Conservation (phyloP, 2,797 vertebrate genomes). For the Furcifer pardalis region DNA sequence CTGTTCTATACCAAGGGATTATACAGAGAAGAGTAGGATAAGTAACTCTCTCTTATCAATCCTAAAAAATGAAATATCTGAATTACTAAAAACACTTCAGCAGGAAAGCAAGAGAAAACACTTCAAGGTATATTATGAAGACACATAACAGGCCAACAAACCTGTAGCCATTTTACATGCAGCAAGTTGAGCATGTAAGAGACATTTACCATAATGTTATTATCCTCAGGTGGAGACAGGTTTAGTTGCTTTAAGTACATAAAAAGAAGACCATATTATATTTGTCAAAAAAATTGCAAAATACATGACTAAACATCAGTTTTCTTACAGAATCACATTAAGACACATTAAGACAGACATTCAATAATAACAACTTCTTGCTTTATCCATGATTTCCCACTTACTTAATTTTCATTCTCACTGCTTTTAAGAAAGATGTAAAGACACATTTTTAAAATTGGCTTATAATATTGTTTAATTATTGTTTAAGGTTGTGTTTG, state of each 20-base stretch:
- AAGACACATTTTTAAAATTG: not conserved
- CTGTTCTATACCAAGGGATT: not conserved
- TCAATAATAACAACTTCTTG: not conserved
- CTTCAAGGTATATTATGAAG: constrained; percentile 77
- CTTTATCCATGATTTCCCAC: not conserved
- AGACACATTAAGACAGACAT: not conserved
- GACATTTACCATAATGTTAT: constrained; percentile 91
- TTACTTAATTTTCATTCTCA: not conserved
- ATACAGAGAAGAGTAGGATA: not conserved
- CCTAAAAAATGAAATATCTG: not conserved
- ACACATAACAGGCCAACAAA: constrained; percentile 85
- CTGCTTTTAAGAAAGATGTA: too few relatives aligned
- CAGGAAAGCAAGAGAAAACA: constrained; percentile 81
- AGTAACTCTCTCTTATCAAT: too few relatives aligned
- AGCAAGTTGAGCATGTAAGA: constrained; percentile 98
- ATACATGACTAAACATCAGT: constrained; percentile 17
- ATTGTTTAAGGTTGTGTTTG: too few relatives aligned
- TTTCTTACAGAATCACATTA: not conserved
- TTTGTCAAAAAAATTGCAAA: constrained; percentile 55
- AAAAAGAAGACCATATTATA: constrained; percentile 78
- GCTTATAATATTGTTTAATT: too few relatives aligned
- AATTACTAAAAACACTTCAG: not conserved
- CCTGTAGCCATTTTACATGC: constrained; percentile 98
- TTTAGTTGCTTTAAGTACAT: constrained; percentile 86
- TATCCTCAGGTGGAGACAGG: constrained; percentile 83